Base-by-base conservation (phyloP, 2,797 vertebrate species). In the Moxostoma hubbsi region DNA sequence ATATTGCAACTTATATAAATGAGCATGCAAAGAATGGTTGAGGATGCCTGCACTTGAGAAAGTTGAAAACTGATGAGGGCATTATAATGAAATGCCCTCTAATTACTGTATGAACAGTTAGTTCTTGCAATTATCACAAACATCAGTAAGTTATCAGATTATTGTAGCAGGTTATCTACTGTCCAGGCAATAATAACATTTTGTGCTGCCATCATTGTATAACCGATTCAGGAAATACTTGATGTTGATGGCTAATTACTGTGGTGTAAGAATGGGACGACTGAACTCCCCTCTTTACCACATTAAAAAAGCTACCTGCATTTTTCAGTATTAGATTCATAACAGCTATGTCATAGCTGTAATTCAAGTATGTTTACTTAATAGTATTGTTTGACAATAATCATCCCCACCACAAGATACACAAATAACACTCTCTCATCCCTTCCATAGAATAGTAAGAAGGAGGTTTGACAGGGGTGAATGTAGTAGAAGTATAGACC, bases 41-140 rank as follows among this genome's bases (percentile, higher is more conserved):
- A 47, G n/a, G 15, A 18, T 43, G n/a, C 46, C 43, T 58, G 43
- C 43, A 47, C 6, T 57, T 57, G 15, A 6, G 43, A 47, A 46
- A 11, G 54, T 58, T 58, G 5, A 18, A 71, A 71, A 58, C 68
- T 57, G 36, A 47, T 9, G 12, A 46, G 15, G 58, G 69, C 7
- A 18, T 58, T 71, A 12, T 47, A 71, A 71, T 58, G n/a, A 58
- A 71, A 71, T 71, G 69, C n/a, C n/a, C 54, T 58, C 24, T 55
- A 55, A 70, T 58, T 71, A 58, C 58, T 58, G n/a, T 58, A 6
- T 58, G 43, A n/a, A 12, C 15, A 71, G 15, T 9, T 18, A 46
- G 18, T 1, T 24, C 18, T 24, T 24, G 18, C 18, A 24, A 24
- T 24, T 24, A 24, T 24, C 18, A 24, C 54, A 71, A 47, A 57